phyloP scores from a whole-genome alignment of 2,797 vertebrate species.

The Apogon talboti region DNA sequence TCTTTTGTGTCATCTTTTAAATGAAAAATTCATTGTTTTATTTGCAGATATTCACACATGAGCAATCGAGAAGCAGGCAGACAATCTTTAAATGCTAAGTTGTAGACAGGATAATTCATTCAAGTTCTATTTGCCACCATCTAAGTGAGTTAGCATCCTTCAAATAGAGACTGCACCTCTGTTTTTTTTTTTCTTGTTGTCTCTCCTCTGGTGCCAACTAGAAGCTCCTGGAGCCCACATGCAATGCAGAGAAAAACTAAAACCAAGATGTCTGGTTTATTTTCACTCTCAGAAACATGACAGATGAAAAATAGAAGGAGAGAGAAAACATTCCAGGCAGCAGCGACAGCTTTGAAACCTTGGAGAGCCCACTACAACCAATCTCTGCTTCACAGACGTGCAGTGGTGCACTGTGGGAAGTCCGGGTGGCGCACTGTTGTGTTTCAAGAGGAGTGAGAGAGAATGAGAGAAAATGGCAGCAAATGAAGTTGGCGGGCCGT shows the following conservation, averaged over 20 bases:
- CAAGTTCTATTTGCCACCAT: constrained; percentile 44
- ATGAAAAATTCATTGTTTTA: constrained; percentile 29
- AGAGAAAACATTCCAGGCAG: constrained; percentile 62
- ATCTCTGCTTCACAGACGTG: constrained; percentile 69
- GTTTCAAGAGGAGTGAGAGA: constrained; percentile 36
- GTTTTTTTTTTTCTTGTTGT: constrained; percentile 21
- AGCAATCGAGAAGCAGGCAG: constrained; percentile 17
- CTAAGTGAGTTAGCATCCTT: constrained; percentile 39
- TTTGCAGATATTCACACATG: constrained; percentile 36
- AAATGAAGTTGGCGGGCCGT: constrained; percentile 73
- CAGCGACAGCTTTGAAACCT: constrained; percentile 66
- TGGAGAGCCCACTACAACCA: constrained; percentile 67
- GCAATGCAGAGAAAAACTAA: constrained; percentile 46
- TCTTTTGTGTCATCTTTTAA: constrained; percentile 31
- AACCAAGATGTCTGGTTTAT: constrained; percentile 65
- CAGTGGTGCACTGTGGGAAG: constrained; percentile 69
- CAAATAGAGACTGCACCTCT: constrained; percentile 21
- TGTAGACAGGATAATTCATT: constrained; percentile 33
- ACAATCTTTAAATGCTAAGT: constrained; percentile 38
- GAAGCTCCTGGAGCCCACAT: constrained; percentile 38
- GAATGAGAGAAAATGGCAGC: constrained; percentile 72
- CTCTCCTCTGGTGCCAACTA: constrained; percentile 32
- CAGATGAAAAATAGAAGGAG: constrained; percentile 67
- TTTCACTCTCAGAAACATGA: constrained; percentile 69
- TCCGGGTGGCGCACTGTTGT: constrained; percentile 39